These are phyloP conservation scores for Brachionus plicatilis DNA, from an alignment of 1,140 invertebrate genomes.

Conservation along the genomic window DNA sequence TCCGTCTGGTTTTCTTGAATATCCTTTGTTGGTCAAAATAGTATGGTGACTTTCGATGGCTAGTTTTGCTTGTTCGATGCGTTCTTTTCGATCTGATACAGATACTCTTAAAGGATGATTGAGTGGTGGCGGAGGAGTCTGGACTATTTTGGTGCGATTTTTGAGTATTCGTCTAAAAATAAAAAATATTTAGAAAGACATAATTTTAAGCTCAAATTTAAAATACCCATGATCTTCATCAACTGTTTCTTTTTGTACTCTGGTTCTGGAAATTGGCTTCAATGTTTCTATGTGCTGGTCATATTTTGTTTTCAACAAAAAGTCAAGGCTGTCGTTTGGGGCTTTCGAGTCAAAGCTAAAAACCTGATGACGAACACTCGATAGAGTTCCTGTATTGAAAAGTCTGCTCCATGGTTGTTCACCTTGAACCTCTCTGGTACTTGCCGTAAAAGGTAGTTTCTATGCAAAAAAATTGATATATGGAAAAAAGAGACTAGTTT, in stretches of 20 bases:
- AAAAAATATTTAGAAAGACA: conserved; percentile 40
- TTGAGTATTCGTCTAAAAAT: conserved; percentile 49
- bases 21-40: conserved; percentile 55
- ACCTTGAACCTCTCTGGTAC: conserved; percentile 38
- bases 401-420: conserved; percentile 54
- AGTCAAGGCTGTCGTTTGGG: conserved; percentile 53
- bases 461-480: neutral
- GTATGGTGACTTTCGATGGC: conserved; percentile 55
- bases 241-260: conserved; percentile 53
- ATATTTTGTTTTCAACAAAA: conserved; percentile 53
- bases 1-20: conserved; percentile 54
- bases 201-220: neutral
- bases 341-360: conserved; percentile 51
- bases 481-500: neutral
- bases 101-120: conserved; percentile 50
- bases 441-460: conserved; percentile 27
- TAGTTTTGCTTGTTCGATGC: conserved; percentile 51
- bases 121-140: conserved; percentile 44
- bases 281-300: conserved; percentile 53
- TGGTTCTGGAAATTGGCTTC: conserved; percentile 48
- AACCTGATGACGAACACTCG: conserved; percentile 48
- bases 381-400: conserved; percentile 48
- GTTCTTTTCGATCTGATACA: conserved; percentile 47
- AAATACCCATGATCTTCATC: conserved; percentile 48
- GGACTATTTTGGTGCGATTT: conserved; percentile 47